These are phyloP conservation scores for Isaurus tuberculatus DNA, from an alignment of 92 coral and sea anemone species.

Conservation along the genomic window DNA sequence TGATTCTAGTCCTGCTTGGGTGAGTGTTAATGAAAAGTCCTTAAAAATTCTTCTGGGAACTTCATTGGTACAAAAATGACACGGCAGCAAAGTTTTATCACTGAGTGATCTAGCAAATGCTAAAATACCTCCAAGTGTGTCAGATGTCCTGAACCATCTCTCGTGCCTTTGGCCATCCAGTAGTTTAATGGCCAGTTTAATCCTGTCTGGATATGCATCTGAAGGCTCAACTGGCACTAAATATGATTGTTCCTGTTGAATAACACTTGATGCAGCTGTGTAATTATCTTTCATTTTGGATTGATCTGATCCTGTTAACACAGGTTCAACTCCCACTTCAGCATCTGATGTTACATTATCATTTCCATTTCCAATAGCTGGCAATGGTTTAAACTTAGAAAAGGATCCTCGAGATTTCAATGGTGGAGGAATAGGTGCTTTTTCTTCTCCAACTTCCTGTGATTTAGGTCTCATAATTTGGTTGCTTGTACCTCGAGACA, in stretches of 20 bases:
- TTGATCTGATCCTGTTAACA: background rate
- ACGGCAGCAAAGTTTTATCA: slow-evolving; percentile 56
- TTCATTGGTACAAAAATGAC: slow-evolving; percentile 82
- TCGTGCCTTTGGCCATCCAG: slow-evolving; percentile 92
- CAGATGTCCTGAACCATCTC: slow-evolving; percentile 77
- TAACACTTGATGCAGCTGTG: slow-evolving; percentile 6
- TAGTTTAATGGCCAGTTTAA: slow-evolving; percentile 82
- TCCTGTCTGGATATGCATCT: slow-evolving; percentile 67
- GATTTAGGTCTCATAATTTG: slow-evolving; percentile 4
- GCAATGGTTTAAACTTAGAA: slow-evolving; percentile 80
- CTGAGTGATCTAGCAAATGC: slow-evolving; percentile 69
- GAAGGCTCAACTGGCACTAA: slow-evolving; percentile 70
- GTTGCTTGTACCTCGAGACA: background rate
- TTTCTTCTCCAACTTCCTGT: slow-evolving; percentile 16
- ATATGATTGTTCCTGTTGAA: background rate
- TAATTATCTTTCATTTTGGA: background rate
- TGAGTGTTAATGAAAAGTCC: slow-evolving; percentile 68
- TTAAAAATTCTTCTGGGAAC: slow-evolving; percentile 80
- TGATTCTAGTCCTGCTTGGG: slow-evolving; percentile 73
- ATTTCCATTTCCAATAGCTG: slow-evolving; percentile 69
- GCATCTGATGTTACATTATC: background rate
- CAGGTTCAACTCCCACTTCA: background rate
- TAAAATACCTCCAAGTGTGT: slow-evolving; percentile 74
- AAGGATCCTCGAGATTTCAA: slow-evolving; percentile 71
- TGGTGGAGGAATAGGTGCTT: slow-evolving; percentile 44